These are phyloP conservation scores for Lagocephalus sceleratus DNA, from an alignment of 2,797 vertebrate genomes.

Conservation along the genomic window DNA sequence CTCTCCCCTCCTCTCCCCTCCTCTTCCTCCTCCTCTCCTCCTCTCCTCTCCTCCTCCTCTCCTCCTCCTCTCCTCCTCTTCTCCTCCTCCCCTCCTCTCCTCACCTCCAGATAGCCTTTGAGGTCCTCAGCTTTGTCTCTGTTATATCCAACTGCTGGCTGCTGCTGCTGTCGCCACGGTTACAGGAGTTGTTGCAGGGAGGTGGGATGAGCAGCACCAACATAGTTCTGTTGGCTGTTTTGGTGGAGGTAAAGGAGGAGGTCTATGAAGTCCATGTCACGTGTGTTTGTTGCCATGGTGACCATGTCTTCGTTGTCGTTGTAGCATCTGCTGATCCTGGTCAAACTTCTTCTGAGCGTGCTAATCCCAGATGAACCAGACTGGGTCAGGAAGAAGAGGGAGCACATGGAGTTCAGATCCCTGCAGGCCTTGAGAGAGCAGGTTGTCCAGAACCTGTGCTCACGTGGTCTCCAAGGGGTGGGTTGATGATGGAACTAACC, in stretches of 20 bases:
- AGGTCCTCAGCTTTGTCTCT: constrained; percentile 77
- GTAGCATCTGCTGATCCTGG: constrained; percentile 76
- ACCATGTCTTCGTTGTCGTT: not conserved
- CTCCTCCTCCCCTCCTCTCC: too few species aligned
- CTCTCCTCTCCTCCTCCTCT: too few species aligned
- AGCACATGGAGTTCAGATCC: constrained; percentile 74
- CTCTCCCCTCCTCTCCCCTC: too few species aligned
- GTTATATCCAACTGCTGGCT: constrained; percentile 84
- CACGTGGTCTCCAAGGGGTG: too few species aligned
- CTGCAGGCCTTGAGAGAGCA: constrained; percentile 75
- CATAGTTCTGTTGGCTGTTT: constrained; percentile 66
- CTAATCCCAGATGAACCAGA: constrained; percentile 80
- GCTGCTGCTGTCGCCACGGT: constrained; percentile 73
- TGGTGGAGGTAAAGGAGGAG: constrained; percentile 69
- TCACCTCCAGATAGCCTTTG: constrained; percentile 73
- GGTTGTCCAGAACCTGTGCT: constrained; percentile 35
- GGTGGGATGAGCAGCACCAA: constrained; percentile 55
- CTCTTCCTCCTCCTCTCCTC: too few species aligned
- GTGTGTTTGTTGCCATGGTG: not conserved
- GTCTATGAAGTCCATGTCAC: not conserved
- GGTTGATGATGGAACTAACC: not conserved
- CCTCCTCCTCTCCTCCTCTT: too few species aligned
- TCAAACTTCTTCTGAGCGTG: constrained; percentile 72
- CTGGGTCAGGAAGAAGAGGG: constrained; percentile 75
- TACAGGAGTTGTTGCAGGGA: constrained; percentile 57